These are phyloP conservation scores for Morpho deidamia DNA, from an alignment of 2,888 invertebrate genomes.

Conservation along the genomic window DNA sequence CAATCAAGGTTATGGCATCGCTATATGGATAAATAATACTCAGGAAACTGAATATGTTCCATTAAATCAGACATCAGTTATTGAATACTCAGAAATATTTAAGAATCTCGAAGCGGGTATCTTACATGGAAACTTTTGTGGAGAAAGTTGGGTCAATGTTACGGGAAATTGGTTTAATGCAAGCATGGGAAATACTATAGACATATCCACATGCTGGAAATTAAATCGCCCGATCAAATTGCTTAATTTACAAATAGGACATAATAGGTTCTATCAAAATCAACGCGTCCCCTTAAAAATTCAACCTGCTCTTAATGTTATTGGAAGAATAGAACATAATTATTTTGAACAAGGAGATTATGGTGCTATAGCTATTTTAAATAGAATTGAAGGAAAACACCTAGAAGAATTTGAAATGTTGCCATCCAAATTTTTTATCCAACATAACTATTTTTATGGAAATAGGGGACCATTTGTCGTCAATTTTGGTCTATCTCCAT, in stretches of 20 bases:
- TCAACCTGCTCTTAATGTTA: slow-evolving; percentile 88
- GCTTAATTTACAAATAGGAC: slow-evolving; percentile 86
- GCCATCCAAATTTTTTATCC: slow-evolving; percentile 84
- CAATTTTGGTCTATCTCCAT: slow-evolving; percentile 92
- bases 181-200: slow-evolving; percentile 87
- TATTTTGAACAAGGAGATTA: slow-evolving; percentile 89
- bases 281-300: slow-evolving; percentile 86
- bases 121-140: slow-evolving; percentile 95
- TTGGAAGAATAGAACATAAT: slow-evolving; percentile 91
- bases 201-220: slow-evolving; percentile 91
- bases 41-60: slow-evolving; percentile 86
- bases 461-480: slow-evolving; percentile 94
- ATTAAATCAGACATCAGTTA: slow-evolving; percentile 90
- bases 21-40: slow-evolving; percentile 94
- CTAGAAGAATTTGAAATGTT: slow-evolving; percentile 88
- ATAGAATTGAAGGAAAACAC: slow-evolving; percentile 80
- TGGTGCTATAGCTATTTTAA: slow-evolving; percentile 91
- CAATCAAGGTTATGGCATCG: slow-evolving; percentile 92
- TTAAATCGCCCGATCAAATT: slow-evolving; percentile 69
- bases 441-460: slow-evolving; percentile 92
- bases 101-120: slow-evolving; percentile 93
- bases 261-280: slow-evolving; percentile 90
- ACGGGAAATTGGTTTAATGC: slow-evolving; percentile 93
- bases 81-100: slow-evolving; percentile 92
- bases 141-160: slow-evolving; percentile 91